Base-by-base conservation (phyloP, 2,888 invertebrate genomes). In the Eledona agricola region DNA sequence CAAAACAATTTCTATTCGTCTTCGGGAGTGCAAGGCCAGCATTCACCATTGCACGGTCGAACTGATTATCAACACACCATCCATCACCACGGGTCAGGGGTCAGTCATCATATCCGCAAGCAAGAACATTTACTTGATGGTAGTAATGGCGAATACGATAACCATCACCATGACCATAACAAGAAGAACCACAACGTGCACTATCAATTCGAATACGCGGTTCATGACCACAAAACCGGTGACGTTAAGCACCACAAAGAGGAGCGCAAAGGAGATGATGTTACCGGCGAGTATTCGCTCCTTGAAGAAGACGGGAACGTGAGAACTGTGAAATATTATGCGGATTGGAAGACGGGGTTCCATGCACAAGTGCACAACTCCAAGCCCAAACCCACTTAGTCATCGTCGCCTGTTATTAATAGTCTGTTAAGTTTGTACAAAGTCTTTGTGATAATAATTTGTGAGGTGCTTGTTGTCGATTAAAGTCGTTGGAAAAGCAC, bases 291-390 rank as follows among this genome's bases (percentile, higher is more conserved):
- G 51, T 78, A 78, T 63, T 74, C 75, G 4, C 62, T 78, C 22
- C 69, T 87, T 55, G 88, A 89, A 72, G 86, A 87, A 29, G 88
- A 88, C 77, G 88, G 88, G 47, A 86, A 86, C 57, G 85, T 88
- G 47, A 81, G 88, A 59, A 88, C 87, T 1, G 88, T 89, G 50
- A 82, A 86, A 75, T 89, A 89, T 75, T 82, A 85, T 47, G 88
- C 88, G 46, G 88, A 89, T 73, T 88, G 88, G 88, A 84, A 87
- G 74, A 87, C 85, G 63, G 88, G 88, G 67, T 89, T 89, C 79
- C 87, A 88, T 72, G 88, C 88, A 52, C 80, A 83, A 70, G 86
- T 88, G 34, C 83, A 80, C 73, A 87, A 87, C 74, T 69, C 72
- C 1, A 73, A 74, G 20, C 28, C 37, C 3, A 22, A 25, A 17